These are phyloP conservation scores for Colaptes auratus DNA, from an alignment of 2,113 vertebrate genomes.

Conservation along the genomic window DNA sequence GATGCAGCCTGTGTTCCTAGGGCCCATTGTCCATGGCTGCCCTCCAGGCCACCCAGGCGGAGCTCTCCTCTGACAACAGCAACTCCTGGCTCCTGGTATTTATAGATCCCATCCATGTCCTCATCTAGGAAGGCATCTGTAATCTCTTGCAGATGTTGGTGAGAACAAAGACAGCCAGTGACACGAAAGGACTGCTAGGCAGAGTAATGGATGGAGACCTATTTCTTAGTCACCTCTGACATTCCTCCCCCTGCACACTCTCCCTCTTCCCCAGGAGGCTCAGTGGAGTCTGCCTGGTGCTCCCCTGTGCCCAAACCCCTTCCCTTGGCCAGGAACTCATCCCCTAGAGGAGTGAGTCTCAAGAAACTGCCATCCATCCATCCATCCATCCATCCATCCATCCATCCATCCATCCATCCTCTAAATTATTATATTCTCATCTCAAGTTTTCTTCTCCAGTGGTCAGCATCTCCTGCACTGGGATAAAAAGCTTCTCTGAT, in stretches of 20 bases:
- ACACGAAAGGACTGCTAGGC: slow-evolving; percentile 23
- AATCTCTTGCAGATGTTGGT: slow-evolving; percentile 73
- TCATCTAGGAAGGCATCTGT: not conserved
- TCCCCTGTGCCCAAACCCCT: not conserved
- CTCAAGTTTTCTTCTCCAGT: not conserved
- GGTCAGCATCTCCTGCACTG: not conserved
- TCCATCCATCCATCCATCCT: not conserved
- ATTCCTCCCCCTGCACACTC: not conserved
- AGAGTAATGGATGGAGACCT: slow-evolving; percentile 37
- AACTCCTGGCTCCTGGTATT: slow-evolving; percentile 2
- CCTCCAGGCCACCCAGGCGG: slow-evolving; percentile 68
- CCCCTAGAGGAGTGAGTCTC: accelerated
- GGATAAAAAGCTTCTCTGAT: not conserved
- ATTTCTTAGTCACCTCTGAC: slow-evolving; percentile 22
- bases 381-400: not conserved
- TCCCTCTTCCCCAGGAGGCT: not conserved
- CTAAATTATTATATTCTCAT: not conserved
- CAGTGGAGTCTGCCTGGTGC: not conserved
- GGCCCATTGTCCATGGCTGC: accelerated
- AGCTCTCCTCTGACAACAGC: slow-evolving; percentile 27
- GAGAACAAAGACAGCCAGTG: slow-evolving; percentile 70
- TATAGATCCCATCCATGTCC: slow-evolving; percentile 49
- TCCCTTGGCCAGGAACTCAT: not conserved
- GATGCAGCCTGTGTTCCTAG: not conserved
- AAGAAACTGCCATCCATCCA: not conserved